phyloP scores from a whole-genome alignment of 2,797 vertebrate genomes.

The Presbytis comata region DNA sequence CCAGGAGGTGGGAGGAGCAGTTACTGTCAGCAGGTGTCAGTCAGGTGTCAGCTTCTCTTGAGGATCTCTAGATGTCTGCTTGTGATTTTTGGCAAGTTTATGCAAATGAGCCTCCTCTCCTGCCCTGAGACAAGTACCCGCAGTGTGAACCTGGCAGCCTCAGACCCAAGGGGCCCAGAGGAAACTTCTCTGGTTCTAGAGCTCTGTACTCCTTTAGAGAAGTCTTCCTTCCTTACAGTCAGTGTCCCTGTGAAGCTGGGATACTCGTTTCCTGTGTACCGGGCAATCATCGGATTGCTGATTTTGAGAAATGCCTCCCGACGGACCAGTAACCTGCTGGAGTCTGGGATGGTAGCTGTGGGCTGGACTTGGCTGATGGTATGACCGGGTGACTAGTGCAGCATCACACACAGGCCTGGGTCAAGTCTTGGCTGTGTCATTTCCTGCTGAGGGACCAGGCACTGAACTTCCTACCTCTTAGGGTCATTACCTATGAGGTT shows the following conservation, averaged over 20 bases:
- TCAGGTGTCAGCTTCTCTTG: background rate
- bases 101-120: background rate
- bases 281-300: background rate
- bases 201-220: background rate
- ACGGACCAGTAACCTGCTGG: background rate
- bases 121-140: background rate
- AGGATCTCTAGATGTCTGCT: background rate
- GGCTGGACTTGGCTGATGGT: background rate
- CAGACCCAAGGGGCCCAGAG: background rate
- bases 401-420: background rate
- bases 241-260: background rate
- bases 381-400: background rate
- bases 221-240: background rate
- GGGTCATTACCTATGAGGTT: background rate
- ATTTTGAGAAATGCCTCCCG: background rate
- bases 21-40: background rate
- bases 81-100: background rate
- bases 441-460: background rate
- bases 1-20: background rate
- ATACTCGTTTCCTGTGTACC: background rate
- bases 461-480: slow-evolving; percentile 49
- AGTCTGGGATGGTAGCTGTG: background rate
- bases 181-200: background rate
- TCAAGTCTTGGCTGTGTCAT: background rate
- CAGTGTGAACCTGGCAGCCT: background rate